Evolutionary conservation across 2,888 invertebrate species (phyloP).

Genomic region (Epinotia nisella): DNA sequence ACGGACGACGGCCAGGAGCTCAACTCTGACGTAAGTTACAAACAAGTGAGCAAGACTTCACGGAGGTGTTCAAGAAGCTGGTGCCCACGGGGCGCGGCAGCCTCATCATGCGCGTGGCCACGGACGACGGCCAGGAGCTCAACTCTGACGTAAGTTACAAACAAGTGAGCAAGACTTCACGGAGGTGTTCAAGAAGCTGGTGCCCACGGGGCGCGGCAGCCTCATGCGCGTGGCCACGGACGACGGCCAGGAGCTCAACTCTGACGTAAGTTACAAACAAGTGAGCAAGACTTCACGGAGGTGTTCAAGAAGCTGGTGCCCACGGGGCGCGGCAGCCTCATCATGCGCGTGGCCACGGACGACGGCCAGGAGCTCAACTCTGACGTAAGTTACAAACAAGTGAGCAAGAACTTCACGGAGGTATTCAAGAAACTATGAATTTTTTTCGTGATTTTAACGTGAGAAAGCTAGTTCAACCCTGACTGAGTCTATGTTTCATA

Average conservation of each 20-base stretch:
- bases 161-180: constrained; percentile 98
- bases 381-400: constrained; percentile 92
- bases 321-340: constrained; percentile 95
- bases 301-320: constrained; percentile 99
- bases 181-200: constrained; percentile 98
- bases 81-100: constrained; percentile 98
- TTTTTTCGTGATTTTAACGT: too few species aligned
- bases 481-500: too few species aligned
- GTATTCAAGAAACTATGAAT: constrained; percentile 99
- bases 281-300: constrained; percentile 98
- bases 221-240: constrained; percentile 95
- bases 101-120: constrained; percentile 95
- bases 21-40: constrained; percentile 55
- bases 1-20: constrained; percentile 88
- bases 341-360: constrained; percentile 95
- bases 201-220: constrained; percentile 96
- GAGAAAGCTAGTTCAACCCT: too few species aligned
- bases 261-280: constrained; percentile 89
- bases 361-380: constrained; percentile 86
- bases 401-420: constrained; percentile 98
- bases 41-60: constrained; percentile 98
- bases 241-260: constrained; percentile 85
- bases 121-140: constrained; percentile 88
- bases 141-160: constrained; percentile 85
- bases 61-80: constrained; percentile 98